These are phyloP conservation scores for Pelusios castaneus DNA, from an alignment of 2,113 vertebrate genomes.

Conservation along the genomic window DNA sequence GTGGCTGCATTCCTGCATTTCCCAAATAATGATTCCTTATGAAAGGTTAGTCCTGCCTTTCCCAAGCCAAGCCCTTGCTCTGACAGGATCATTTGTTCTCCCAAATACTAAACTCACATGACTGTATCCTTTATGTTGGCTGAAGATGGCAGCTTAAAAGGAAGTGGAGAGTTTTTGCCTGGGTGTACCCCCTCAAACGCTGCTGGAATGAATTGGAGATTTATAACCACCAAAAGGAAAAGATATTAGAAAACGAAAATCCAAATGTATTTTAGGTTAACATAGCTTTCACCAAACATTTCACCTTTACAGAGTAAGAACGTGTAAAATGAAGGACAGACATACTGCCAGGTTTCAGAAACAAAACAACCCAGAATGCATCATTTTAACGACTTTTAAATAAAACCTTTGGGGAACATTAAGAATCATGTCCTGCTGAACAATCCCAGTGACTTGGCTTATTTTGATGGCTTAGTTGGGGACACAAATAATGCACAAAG, in stretches of 20 bases:
- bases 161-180: slow-evolving; percentile 2
- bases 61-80: not conserved
- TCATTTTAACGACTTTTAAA: slow-evolving; percentile 31
- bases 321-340: slow-evolving; percentile 46
- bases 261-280: slow-evolving; percentile 29
- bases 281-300: slow-evolving; percentile 18
- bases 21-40: not conserved
- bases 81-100: not conserved
- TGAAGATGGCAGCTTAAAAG: not conserved
- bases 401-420: not conserved
- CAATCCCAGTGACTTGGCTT: not conserved
- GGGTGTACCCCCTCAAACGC: not conserved
- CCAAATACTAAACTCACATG: not conserved
- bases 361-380: slow-evolving; percentile 1
- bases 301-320: slow-evolving; percentile 37
- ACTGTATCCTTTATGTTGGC: not conserved
- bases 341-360: slow-evolving; percentile 26
- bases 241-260: not conserved
- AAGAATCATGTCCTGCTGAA: not conserved
- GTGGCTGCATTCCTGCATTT: no score
- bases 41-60: slow-evolving; percentile 14
- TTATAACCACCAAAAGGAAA: slow-evolving; percentile 20
- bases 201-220: slow-evolving; percentile 25
- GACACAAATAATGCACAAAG: not conserved
- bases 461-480: not conserved